A percentile compares a stretch with the other conserved stretches of the same genome.
Conservation (phyloP, 2,888 invertebrate genomes). For the Agonopterix alstromeriana region DNA sequence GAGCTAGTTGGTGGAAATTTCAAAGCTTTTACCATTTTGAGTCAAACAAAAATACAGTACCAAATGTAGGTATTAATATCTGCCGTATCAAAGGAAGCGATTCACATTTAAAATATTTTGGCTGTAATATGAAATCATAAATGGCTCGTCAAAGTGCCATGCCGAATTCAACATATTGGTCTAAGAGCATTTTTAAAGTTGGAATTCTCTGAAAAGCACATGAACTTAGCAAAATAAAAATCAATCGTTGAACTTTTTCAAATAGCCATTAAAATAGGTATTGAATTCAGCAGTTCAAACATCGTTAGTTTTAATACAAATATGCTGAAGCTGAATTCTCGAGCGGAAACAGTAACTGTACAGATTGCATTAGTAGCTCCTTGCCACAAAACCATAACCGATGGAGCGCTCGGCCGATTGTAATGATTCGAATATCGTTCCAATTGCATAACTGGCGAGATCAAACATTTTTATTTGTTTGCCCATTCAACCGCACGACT, state of each 20-base stretch:
- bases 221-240: not conserved
- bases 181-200: no score
- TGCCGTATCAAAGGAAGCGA: no score
- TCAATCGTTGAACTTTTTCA: not conserved
- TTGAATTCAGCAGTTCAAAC: not conserved
- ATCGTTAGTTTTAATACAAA: slow-evolving; percentile 5
- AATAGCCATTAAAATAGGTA: not conserved
- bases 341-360: not conserved
- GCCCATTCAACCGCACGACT: slow-evolving; percentile 63
- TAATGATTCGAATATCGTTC: slow-evolving; percentile 61
- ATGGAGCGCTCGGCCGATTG: slow-evolving; percentile 36
- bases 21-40: no score
- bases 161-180: no score
- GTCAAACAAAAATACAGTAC: no score
- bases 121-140: no score
- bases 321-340: slow-evolving; percentile 2
- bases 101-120: no score
- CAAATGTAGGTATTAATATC: no score
- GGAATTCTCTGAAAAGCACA: not conserved
- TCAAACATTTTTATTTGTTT: slow-evolving; percentile 73
- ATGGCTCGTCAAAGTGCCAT: no score
- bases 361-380: slow-evolving; percentile 2
- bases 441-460: slow-evolving; percentile 59
- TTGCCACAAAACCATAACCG: slow-evolving; percentile 24
- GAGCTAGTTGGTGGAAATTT: no score